These are phyloP conservation scores for Typhlichthys eigenmanni DNA, from an alignment of 2,797 vertebrate genomes.

Conservation along the genomic window DNA sequence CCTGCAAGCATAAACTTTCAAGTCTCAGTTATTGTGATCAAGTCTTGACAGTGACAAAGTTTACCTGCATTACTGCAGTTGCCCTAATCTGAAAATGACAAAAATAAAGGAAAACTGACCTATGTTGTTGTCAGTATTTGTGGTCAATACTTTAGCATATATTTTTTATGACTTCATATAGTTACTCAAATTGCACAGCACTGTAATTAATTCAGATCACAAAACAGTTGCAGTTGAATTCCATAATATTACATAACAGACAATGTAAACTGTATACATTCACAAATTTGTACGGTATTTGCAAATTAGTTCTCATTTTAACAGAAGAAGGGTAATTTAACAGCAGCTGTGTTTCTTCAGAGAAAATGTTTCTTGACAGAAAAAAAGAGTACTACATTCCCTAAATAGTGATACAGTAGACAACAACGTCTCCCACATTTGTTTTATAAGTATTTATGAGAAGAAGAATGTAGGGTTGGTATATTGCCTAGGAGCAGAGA, in stretches of 20 bases:
- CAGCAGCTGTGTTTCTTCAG: slow-evolving; percentile 44
- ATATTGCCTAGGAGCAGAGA: neutral
- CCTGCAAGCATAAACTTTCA: too few relatives aligned
- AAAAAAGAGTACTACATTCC: slow-evolving; percentile 48
- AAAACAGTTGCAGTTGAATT: slow-evolving; percentile 7
- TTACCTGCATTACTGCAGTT: too few relatives aligned
- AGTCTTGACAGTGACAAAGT: too few relatives aligned
- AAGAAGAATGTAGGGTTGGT: neutral
- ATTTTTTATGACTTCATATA: neutral
- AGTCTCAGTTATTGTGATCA: too few relatives aligned
- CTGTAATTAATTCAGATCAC: neutral
- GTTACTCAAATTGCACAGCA: neutral
- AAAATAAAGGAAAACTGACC: too few relatives aligned
- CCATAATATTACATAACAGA: neutral
- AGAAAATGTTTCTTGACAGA: slow-evolving; percentile 16
- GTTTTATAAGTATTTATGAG: slow-evolving; percentile 11
- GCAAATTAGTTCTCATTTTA: slow-evolving; percentile 28
- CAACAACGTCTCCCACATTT: neutral
- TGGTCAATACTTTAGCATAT: too few relatives aligned
- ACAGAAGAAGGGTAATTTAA: neutral
- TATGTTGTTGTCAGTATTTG: too few relatives aligned
- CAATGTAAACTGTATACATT: neutral
- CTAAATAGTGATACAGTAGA: slow-evolving; percentile 21
- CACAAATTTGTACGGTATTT: neutral
- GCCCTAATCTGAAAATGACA: too few relatives aligned